Evolutionary conservation across 2,113 vertebrate genomes (phyloP).

Genomic region (Cinclus mexicanus): DNA sequence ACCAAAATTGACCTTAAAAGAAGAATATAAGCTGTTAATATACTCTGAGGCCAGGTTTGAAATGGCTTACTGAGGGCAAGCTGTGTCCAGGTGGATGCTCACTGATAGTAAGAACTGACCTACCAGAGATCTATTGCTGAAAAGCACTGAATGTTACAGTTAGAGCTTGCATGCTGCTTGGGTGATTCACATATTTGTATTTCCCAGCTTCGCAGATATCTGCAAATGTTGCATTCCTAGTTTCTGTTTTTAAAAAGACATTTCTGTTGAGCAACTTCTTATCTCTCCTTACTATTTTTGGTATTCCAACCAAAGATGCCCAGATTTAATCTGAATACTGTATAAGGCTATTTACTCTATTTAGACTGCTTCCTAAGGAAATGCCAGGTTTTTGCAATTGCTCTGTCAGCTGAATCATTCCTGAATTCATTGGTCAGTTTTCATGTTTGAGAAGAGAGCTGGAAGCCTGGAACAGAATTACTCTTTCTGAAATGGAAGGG

Average conservation of each 20-base stretch:
- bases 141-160: background rate
- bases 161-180: background rate
- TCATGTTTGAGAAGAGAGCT: background rate
- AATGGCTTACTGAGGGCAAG: background rate
- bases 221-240: background rate
- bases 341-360: background rate
- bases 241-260: background rate
- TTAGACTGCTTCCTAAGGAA: conserved; percentile 23
- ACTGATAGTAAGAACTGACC: background rate
- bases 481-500: background rate
- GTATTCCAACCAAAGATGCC: background rate
- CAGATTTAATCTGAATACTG: background rate
- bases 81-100: background rate
- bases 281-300: background rate
- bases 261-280: conserved; percentile 19
- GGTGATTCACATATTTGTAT: background rate
- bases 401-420: background rate
- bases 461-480: background rate
- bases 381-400: background rate
- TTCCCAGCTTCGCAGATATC: background rate
- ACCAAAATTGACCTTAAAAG: background rate
- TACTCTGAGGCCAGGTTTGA: background rate
- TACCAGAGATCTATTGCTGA: background rate
- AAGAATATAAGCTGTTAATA: background rate
- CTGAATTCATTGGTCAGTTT: conserved; percentile 1